Evolutionary conservation across 2,888 invertebrate genomes (phyloP), one percentile per base, ranked within the genome.

Genomic region (Bombylius discolor): DNA sequence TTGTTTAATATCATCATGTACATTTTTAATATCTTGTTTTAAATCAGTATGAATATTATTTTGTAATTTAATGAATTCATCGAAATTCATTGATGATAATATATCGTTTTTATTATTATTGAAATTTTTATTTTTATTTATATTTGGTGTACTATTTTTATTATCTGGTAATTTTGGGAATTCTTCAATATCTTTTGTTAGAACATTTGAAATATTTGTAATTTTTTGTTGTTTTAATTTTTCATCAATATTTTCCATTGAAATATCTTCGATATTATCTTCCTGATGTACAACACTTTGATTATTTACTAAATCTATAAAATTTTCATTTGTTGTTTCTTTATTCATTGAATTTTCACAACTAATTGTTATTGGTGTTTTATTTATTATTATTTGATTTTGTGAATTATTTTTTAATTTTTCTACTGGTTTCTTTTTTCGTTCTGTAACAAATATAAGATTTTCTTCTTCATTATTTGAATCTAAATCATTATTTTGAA

Each of bases 111-210:
- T 14, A 14, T 14, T 45, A 14, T n/a, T 14, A 45, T 9, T 11
- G 4, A 11, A 39, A 34, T 36, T 36, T 42, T 42, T 42, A 5
- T 32, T 31, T 47, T 5, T 54, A 50, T 42, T 52, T 39, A 60
- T 64, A 59, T 69, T 65, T 0, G 72, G 70, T 0, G 71, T 72
- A 47, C 69, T 70, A 14, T 70, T 70, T 4, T 64, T 64, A 56
- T 68, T 66, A 32, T 62, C 64, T 1, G 67, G 63, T 0, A 69
- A 58, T 51, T 66, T 61, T 3, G 63, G 64, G 14, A 69, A 61
- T 5, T 52, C 48, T 12, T 55, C 49, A 46, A 53, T 49, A 6
- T 47, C 52, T 47, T 51, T 48, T 33, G 42, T 53, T 8, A 23
- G 45, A 11, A 50, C 31, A 46, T 51, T 56, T 13, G 46, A 42